phyloP scores from a whole-genome alignment of 2,888 invertebrate genomes.

The Nymphalis c-album region DNA sequence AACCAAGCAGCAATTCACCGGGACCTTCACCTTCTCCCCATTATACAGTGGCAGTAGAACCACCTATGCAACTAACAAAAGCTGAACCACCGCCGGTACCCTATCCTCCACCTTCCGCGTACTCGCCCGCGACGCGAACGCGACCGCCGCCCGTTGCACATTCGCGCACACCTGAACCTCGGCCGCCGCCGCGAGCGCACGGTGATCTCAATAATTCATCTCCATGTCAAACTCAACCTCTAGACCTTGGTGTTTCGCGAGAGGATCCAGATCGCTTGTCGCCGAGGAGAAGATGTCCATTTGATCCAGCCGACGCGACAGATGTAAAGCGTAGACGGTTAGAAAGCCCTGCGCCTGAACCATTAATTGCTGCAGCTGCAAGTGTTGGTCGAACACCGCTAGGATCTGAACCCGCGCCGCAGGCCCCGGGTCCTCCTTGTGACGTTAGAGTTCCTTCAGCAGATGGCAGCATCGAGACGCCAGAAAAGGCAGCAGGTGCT shows the following conservation, averaged over 20 bases:
- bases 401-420: constrained; percentile 75
- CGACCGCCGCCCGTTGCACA: constrained; percentile 82
- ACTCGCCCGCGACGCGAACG: constrained; percentile 61
- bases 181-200: constrained; percentile 67
- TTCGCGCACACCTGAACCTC: constrained; percentile 77
- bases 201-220: constrained; percentile 60
- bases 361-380: constrained; percentile 86
- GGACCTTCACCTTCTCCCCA: constrained; percentile 75
- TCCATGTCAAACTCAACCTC: constrained; percentile 88
- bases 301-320: constrained; percentile 68
- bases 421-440: constrained; percentile 71
- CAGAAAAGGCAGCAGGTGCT: constrained; percentile 76
- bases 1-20: constrained; percentile 76
- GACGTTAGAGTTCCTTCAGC: constrained; percentile 83
- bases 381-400: constrained; percentile 86
- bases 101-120: constrained; percentile 71
- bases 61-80: constrained; percentile 82
- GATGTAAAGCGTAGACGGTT: constrained; percentile 86
- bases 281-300: constrained; percentile 84
- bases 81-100: constrained; percentile 70
- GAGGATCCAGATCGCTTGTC: constrained; percentile 82
- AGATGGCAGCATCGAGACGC: constrained; percentile 82
- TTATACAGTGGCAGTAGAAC: constrained; percentile 67
- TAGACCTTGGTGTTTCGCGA: constrained; percentile 87
- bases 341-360: constrained; percentile 80